These are phyloP conservation scores for Progne subis DNA, from an alignment of 2,113 vertebrate genomes.

Conservation along the genomic window DNA sequence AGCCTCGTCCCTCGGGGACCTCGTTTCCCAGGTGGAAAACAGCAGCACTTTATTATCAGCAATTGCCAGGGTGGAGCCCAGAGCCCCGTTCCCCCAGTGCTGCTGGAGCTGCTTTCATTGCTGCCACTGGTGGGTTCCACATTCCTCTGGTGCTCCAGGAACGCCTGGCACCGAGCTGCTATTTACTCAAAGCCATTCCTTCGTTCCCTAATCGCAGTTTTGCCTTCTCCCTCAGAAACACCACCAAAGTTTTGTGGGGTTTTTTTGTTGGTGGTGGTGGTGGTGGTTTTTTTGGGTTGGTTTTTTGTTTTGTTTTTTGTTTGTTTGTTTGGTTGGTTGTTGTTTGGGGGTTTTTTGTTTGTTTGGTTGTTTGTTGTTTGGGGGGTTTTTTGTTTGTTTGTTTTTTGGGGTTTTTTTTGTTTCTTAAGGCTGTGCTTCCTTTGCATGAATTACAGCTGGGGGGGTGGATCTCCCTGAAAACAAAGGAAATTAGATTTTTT, in stretches of 20 bases:
- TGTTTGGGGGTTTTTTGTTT: no score
- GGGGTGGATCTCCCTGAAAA: background rate
- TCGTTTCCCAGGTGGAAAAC: slow-evolving; percentile 11
- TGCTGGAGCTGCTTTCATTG: background rate
- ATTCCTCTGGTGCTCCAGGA: background rate
- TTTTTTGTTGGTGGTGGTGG: background rate
- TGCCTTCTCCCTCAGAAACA: background rate
- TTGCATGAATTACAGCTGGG: background rate
- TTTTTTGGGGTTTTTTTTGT: background rate
- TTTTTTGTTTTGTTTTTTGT: background rate
- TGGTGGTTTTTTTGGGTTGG: no score
- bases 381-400: no score
- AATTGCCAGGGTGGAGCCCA: background rate
- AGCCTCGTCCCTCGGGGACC: background rate
- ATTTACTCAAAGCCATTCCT: background rate
- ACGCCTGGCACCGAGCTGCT: background rate
- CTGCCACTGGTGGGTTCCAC: background rate
- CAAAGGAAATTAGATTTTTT: background rate
- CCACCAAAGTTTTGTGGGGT: background rate
- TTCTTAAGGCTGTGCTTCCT: background rate
- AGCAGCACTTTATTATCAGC: background rate
- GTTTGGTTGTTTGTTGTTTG: background rate
- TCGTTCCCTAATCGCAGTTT: background rate
- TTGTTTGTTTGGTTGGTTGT: background rate
- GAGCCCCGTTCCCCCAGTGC: background rate